Evolutionary conservation across 1,140 invertebrate genomes (phyloP).

Genomic region (Leptinotarsa lineolata): DNA sequence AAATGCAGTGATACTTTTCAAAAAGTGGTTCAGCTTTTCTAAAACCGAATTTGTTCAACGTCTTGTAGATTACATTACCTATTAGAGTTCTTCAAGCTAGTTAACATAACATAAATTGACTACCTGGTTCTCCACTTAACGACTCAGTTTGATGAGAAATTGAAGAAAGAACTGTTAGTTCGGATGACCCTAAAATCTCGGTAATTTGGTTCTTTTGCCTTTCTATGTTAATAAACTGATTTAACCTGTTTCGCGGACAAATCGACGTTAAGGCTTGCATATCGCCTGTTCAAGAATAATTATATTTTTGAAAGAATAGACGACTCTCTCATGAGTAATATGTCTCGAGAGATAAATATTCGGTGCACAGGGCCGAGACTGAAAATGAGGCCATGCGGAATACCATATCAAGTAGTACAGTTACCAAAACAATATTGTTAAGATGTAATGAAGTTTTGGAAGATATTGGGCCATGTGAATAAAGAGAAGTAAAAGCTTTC

Average conservation of each 20-base stretch:
- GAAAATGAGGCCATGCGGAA: too few relatives aligned
- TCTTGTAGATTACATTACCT: too few relatives aligned
- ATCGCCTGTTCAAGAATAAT: background rate
- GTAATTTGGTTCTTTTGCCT: slow-evolving; percentile 13
- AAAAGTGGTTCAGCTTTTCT: too few relatives aligned
- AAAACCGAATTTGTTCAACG: too few relatives aligned
- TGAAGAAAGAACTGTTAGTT: slow-evolving; percentile 24
- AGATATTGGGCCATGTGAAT: too few relatives aligned
- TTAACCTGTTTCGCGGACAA: slow-evolving; percentile 20
- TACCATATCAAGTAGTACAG: too few relatives aligned
- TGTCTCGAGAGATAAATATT: background rate
- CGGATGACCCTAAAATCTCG: slow-evolving; percentile 24
- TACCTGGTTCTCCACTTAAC: background rate
- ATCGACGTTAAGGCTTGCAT: background rate
- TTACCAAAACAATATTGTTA: too few relatives aligned
- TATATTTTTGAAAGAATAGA: background rate
- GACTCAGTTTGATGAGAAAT: background rate
- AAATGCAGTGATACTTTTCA: too few relatives aligned
- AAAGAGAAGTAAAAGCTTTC: too few relatives aligned
- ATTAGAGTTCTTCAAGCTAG: background rate
- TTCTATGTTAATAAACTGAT: slow-evolving; percentile 26
- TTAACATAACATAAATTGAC: background rate
- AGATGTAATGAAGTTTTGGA: too few relatives aligned
- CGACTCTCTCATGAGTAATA: background rate
- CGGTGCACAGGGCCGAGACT: background rate